Conservation (phyloP, 2,113 vertebrate species). For the Psittacula cyanocephala region DNA sequence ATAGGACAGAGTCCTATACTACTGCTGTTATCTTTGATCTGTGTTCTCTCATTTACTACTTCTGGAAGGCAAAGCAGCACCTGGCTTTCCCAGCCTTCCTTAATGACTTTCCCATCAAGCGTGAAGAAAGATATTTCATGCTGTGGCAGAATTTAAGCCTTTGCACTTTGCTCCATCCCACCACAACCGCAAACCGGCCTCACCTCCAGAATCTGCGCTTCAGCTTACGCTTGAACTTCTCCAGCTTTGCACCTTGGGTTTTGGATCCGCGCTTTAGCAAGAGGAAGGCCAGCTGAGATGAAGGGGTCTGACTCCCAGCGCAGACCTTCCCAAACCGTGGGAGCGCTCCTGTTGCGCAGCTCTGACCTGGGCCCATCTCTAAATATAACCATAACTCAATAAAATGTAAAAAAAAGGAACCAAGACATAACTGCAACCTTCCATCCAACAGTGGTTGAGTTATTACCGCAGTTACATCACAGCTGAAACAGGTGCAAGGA, state of each 20-base stretch:
- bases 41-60: background rate
- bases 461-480: slow-evolving; percentile 57
- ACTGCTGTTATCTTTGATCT: background rate
- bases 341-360: background rate
- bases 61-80: background rate
- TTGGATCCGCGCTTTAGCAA: background rate
- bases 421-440: slow-evolving; percentile 3
- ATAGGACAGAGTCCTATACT: background rate
- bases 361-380: background rate
- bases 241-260: background rate
- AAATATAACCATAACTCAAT: background rate
- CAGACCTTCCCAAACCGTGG: background rate
- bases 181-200: background rate
- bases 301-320: background rate
- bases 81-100: background rate
- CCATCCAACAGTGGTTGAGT: slow-evolving; percentile 47
- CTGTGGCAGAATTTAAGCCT: background rate
- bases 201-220: background rate
- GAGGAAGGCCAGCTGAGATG: background rate
- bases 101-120: background rate
- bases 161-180: background rate
- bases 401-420: background rate
- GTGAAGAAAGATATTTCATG: background rate
- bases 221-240: background rate
- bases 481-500: slow-evolving; percentile 69